These are phyloP conservation scores for Clarias platycephalus DNA, from an alignment of 2,797 vertebrate species.

Conservation along the genomic window DNA sequence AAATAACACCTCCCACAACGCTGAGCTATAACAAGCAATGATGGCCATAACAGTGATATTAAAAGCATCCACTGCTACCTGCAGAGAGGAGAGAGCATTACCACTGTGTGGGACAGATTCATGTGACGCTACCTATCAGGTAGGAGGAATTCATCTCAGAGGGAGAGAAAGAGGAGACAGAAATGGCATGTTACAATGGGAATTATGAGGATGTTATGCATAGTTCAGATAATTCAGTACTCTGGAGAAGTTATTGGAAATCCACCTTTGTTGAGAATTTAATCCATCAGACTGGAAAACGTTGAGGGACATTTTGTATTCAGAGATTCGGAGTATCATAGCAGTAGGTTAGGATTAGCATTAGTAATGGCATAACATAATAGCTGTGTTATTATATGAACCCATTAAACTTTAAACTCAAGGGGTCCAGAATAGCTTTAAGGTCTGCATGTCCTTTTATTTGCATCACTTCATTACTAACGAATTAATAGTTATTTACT, in stretches of 20 bases:
- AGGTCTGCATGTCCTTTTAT: background rate
- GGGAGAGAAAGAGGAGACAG: background rate
- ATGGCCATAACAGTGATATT: background rate
- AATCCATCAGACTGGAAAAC: background rate
- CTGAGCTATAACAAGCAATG: background rate
- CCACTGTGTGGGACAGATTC: conserved; percentile 25
- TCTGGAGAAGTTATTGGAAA: background rate
- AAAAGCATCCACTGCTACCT: conserved; percentile 17
- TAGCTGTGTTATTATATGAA: background rate
- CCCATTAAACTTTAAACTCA: background rate
- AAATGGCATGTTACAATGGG: background rate
- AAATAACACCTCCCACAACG: background rate
- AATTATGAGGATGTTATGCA: background rate
- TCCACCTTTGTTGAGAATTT: background rate
- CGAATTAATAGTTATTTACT: background rate
- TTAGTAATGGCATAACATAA: background rate
- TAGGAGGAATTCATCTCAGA: conserved; percentile 20
- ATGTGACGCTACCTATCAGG: conserved; percentile 26
- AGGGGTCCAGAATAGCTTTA: background rate
- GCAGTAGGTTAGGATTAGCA: background rate
- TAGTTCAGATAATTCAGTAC: background rate
- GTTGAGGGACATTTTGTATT: background rate
- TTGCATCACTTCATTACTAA: background rate
- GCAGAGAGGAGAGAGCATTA: conserved; percentile 8
- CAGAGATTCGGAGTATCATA: background rate